Conservation (phyloP, 2,888 invertebrate genomes). For the Orthosia incerta region DNA sequence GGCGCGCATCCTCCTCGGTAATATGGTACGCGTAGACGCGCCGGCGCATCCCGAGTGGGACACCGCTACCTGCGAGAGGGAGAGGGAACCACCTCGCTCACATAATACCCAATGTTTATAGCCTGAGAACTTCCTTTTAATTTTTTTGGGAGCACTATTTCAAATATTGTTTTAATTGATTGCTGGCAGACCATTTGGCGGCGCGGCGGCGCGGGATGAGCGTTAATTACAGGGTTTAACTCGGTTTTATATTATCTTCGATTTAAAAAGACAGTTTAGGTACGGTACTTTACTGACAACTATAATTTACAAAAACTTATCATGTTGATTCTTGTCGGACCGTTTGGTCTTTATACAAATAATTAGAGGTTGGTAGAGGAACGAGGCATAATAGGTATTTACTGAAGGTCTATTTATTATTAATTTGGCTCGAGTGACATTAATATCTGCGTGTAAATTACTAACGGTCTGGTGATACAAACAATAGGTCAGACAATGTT, state of each 20-base stretch:
- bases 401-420: neutral
- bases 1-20: slow-evolving; percentile 81
- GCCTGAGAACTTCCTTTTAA: slow-evolving; percentile 85
- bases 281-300: slow-evolving; percentile 78
- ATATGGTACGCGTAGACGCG: slow-evolving; percentile 85
- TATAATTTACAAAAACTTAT: slow-evolving; percentile 81
- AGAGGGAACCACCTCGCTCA: slow-evolving; percentile 69
- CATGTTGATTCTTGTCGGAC: slow-evolving; percentile 75
- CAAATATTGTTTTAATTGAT: slow-evolving; percentile 91
- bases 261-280: slow-evolving; percentile 73
- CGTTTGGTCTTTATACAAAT: slow-evolving; percentile 59
- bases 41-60: slow-evolving; percentile 84
- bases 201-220: slow-evolving; percentile 75
- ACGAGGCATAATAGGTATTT: slow-evolving; percentile 13
- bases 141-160: slow-evolving; percentile 88
- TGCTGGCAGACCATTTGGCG: slow-evolving; percentile 89
- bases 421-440: slow-evolving; percentile 4
- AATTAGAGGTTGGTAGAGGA: slow-evolving; percentile 26
- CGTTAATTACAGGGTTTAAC: slow-evolving; percentile 85
- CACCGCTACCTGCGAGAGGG: slow-evolving; percentile 65
- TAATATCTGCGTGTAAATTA: slow-evolving; percentile 15
- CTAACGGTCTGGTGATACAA: slow-evolving; percentile 24
- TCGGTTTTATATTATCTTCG: slow-evolving; percentile 77
- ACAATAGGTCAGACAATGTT: slow-evolving; percentile 68
- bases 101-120: slow-evolving; percentile 87